phyloP scores from a whole-genome alignment of 2,113 vertebrate genomes.

The Corythornis madagascariensis region DNA sequence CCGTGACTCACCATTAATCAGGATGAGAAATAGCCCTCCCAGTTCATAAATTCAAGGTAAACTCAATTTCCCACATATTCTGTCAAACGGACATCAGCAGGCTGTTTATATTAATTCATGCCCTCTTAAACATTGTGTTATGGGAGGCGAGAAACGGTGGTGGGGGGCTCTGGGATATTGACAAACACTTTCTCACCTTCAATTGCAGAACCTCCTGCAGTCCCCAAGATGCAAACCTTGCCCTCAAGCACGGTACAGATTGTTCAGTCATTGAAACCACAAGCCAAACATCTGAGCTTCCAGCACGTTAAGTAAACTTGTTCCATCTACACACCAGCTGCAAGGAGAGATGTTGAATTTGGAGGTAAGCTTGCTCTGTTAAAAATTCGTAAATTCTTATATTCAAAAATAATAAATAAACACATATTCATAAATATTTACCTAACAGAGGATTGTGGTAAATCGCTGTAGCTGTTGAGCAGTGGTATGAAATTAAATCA shows the following conservation, averaged over 20 bases:
- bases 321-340: constrained; percentile 48
- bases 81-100: constrained; percentile 70
- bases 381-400: neutral
- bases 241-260: neutral
- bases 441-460: constrained; percentile 32
- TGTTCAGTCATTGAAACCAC: constrained; percentile 5
- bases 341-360: constrained; percentile 48
- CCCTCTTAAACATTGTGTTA: constrained; percentile 29
- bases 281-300: constrained; percentile 62
- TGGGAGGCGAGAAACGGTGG: neutral
- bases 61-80: constrained; percentile 70
- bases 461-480: constrained; percentile 52
- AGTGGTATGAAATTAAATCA: constrained; percentile 46
- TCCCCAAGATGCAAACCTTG: neutral
- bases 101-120: constrained; percentile 66
- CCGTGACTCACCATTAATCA: constrained; percentile 75
- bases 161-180: neutral
- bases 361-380: neutral
- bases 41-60: constrained; percentile 78
- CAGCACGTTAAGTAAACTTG: constrained; percentile 32
- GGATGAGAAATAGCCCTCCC: constrained; percentile 73
- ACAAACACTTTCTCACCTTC: constrained; percentile 64
- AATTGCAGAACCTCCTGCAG: neutral
- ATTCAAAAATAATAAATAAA: no score
- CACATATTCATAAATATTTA: constrained; percentile 2